A percentile compares a stretch with the other conserved stretches of the same genome.
These are phyloP conservation scores for Myotis yumanensis DNA, from an alignment of 2,113 vertebrate genomes.

Conservation along the genomic window DNA sequence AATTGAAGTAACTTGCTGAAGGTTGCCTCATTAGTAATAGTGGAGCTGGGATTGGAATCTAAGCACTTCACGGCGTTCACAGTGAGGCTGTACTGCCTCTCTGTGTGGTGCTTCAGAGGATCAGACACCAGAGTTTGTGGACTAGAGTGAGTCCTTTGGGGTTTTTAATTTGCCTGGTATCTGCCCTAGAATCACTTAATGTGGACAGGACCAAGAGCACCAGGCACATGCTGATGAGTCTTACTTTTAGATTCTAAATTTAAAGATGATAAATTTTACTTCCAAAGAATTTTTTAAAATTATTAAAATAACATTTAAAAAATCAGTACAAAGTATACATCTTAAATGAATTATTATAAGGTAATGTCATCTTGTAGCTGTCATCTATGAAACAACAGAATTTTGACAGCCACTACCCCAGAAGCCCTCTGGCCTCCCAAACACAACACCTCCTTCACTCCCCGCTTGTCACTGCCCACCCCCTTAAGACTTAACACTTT, in stretches of 20 bases:
- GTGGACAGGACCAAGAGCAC: background rate
- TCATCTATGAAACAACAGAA: background rate
- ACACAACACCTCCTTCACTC: background rate
- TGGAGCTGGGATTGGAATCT: background rate
- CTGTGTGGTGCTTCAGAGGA: background rate
- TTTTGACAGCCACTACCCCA: background rate
- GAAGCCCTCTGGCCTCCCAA: background rate
- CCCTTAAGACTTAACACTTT: background rate
- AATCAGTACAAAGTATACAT: background rate
- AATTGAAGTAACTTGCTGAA: background rate
- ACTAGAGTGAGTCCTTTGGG: background rate
- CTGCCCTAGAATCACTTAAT: background rate
- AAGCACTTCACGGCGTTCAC: background rate
- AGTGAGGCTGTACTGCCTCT: background rate
- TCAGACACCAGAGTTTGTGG: background rate
- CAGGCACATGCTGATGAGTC: background rate
- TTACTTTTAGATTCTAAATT: conserved; percentile 16
- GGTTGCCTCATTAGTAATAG: background rate
- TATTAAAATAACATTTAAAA: background rate
- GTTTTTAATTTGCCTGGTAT: background rate
- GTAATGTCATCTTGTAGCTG: background rate
- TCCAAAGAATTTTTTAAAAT: background rate
- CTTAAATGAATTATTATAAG: background rate
- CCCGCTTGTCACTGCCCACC: background rate
- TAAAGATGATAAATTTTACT: background rate